phyloP scores from a whole-genome alignment of 2,888 invertebrate genomes.

The Philonicus albiceps region DNA sequence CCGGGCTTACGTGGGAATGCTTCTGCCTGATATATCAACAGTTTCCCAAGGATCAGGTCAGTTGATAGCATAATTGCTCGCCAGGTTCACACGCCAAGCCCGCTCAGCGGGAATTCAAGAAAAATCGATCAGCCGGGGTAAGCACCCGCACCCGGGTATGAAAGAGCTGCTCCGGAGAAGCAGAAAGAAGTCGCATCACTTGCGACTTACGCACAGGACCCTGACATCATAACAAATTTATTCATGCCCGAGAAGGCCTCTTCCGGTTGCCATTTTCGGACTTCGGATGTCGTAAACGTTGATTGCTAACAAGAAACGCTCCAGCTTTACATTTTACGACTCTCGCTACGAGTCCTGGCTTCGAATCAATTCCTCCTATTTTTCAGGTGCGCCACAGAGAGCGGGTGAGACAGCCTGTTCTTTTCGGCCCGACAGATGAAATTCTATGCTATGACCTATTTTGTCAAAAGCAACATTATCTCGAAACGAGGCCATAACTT shows the following conservation, averaged over 20 bases:
- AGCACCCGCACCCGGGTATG: not conserved
- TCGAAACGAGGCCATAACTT: conserved; percentile 10
- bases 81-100: not conserved
- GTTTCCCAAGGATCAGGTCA: conserved; percentile 16
- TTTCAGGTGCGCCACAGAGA: not conserved
- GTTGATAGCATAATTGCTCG: conserved; percentile 14
- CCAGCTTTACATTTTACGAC: conserved; percentile 35
- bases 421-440: not conserved
- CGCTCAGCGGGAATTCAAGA: not conserved
- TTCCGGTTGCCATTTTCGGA: conserved; percentile 1
- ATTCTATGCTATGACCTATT: not conserved
- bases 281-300: conserved; percentile 13
- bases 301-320: conserved; percentile 30
- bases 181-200: not conserved
- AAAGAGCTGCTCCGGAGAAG: not conserved
- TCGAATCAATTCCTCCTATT: not conserved
- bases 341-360: not conserved
- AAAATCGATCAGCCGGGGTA: conserved; percentile 6
- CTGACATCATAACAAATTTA: conserved; percentile 28
- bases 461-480: conserved; percentile 21
- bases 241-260: conserved; percentile 5
- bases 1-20: conserved; percentile 23
- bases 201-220: not conserved
- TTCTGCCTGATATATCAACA: conserved; percentile 35
- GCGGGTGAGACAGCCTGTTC: not conserved